Evolutionary conservation across 2,888 invertebrate genomes (phyloP), one percentile per base, ranked within the genome.

Genomic region (Papilio elwesi): DNA sequence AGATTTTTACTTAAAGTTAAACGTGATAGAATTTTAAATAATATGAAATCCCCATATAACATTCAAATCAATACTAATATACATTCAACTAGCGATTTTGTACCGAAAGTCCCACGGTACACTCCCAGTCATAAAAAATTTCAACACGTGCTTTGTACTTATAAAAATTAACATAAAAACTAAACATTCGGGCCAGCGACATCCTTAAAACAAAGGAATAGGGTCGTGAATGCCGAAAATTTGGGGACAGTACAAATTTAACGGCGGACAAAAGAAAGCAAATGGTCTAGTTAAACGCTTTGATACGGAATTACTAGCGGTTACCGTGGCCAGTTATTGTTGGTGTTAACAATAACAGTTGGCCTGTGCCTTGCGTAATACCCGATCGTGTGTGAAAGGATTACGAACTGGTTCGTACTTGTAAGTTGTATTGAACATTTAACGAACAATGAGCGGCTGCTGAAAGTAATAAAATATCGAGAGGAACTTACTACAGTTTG

Each of bases 281-380:
- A 92, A 92, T 91, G 90, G 87, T 79, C 87, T 90, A 86, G 86
- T 87, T 88, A 89, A 86, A 85, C 79, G 84, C 83, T 87, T 89
- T 87, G 89, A 88, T 83, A 83, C 78, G 77, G 82, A 80, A 86
- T 73, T 11, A 57, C 38, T 51, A 43, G 57, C 66, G 66, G 73
- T 70, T 62, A 73, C 73, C 47, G 73, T 69, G 85, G 82, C 86
- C 83, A 77, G 74, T 75, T 79, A 80, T 78, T 79, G 79, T 83
- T 76, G 26, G 4, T 26, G 75, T 77, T 78, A 79, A 86, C 88
- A 88, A 87, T 86, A 85, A 85, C 85, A 81, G 82, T 84, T 81
- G 80, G 80, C 78, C 86, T 83, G 81, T 84, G 83, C 82, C 82
- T 87, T 85, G 81, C 68, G 87, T 80, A 87, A 87, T 80, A 78